Evolutionary conservation across 92 coral and sea anemone species (phyloP).

Genomic region (Phenganax stokvisi): DNA sequence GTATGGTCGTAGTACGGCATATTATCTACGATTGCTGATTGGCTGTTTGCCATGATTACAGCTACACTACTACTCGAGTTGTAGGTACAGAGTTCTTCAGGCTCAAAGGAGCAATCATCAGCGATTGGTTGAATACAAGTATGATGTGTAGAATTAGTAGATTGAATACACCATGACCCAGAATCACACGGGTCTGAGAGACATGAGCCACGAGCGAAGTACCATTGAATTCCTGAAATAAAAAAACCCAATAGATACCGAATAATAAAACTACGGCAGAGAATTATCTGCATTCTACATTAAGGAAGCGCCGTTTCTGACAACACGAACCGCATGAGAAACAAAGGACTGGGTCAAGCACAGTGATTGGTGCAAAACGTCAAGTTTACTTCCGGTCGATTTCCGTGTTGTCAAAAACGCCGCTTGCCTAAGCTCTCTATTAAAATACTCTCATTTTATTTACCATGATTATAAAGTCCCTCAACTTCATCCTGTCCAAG

Average conservation of each 20-base stretch:
- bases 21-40: not conserved
- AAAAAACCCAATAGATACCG: not conserved
- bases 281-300: no score
- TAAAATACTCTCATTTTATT: not conserved
- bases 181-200: constrained; percentile 19
- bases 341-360: no score
- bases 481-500: not conserved
- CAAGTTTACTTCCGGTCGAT: no score
- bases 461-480: constrained; percentile 4
- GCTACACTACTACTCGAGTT: not conserved
- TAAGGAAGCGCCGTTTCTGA: no score
- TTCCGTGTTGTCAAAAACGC: no score
- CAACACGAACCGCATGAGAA: no score
- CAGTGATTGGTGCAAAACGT: no score
- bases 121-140: not conserved
- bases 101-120: constrained; percentile 4
- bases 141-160: not conserved
- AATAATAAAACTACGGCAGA: not conserved
- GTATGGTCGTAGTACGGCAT: constrained; percentile 29
- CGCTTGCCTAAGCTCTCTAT: not conserved
- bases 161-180: constrained; percentile 19
- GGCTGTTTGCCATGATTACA: not conserved
- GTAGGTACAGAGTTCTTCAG: not conserved
- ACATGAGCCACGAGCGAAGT: not conserved
- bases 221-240: not conserved